A percentile compares a stretch with the other conserved stretches of the same genome.
Evolutionary conservation across 2,113 vertebrate genomes (phyloP).

Genomic region (Callospermophilus lateralis): DNA sequence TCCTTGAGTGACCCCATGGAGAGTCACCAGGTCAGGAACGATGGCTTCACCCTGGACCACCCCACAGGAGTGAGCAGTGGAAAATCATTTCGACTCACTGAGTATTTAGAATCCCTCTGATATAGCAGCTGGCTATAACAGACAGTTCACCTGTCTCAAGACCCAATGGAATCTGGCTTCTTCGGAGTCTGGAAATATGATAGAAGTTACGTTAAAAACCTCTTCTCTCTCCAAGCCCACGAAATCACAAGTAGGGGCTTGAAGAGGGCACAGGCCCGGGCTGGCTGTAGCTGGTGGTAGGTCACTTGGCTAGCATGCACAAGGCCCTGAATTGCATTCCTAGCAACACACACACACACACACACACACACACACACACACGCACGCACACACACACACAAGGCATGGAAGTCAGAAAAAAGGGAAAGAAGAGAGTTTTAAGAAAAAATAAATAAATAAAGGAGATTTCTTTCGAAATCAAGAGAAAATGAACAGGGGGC

Average conservation of each 20-base stretch:
- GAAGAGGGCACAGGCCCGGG: neutral
- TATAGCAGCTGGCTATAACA: neutral
- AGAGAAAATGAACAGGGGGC: neutral
- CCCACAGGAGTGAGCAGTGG: neutral
- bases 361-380: accelerated
- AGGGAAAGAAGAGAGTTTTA: neutral
- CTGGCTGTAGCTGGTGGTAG: neutral
- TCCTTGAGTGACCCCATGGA: neutral
- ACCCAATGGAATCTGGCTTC: accelerated
- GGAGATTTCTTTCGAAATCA: neutral
- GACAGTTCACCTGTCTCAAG: neutral
- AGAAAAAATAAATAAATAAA: neutral
- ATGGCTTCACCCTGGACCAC: neutral
- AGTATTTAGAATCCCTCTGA: neutral
- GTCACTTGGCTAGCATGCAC: neutral
- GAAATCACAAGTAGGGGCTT: neutral
- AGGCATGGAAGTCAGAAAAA: neutral
- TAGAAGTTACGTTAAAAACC: neutral
- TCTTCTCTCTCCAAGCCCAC: neutral
- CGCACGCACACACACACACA: no score
- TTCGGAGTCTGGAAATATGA: neutral
- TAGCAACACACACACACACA: no score
- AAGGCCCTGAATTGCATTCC: neutral
- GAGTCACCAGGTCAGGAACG: neutral
- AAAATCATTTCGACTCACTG: neutral